A percentile compares a stretch with the other conserved stretches of the same genome.
Conservation (phyloP, 2,888 invertebrate genomes). For the Cataglyphis rosenhaueri region DNA sequence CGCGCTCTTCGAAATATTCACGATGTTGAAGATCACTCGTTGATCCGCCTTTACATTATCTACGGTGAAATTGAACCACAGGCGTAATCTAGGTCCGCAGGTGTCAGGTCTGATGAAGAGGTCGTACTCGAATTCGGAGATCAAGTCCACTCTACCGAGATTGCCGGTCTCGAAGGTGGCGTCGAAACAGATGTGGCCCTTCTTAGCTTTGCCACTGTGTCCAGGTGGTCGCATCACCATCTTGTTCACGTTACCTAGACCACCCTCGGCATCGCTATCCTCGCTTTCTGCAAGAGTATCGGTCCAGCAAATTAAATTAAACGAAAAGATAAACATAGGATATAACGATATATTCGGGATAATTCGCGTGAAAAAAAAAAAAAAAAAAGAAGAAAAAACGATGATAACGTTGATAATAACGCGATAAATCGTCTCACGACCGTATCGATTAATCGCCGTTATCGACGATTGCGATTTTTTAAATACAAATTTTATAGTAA, state of each 20-base stretch:
- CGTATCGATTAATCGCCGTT: background rate
- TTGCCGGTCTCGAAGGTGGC: constrained; percentile 99
- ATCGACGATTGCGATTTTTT: background rate
- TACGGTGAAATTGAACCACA: constrained; percentile 99
- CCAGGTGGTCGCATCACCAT: constrained; percentile 95
- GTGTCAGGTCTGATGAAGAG: constrained; percentile 98
- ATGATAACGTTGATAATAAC: background rate
- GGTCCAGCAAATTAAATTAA: constrained; percentile 46
- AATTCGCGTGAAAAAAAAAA: background rate
- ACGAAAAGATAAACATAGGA: background rate
- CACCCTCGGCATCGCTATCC: constrained; percentile 97
- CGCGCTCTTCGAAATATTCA: constrained; percentile 97
- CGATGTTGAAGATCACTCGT: constrained; percentile 98
- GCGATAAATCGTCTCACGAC: background rate
- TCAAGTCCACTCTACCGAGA: constrained; percentile 96
- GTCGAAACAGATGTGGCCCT: constrained; percentile 98
- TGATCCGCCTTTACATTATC: constrained; percentile 98
- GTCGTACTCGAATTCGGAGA: constrained; percentile 98
- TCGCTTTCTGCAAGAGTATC: constrained; percentile 90
- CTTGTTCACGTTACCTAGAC: constrained; percentile 96
- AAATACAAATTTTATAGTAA: background rate
- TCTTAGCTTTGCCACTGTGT: constrained; percentile 97
- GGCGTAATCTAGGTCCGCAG: constrained; percentile 95
- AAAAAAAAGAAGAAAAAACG: background rate
- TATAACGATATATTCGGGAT: background rate